Conservation (phyloP, 2,888 invertebrate species). For the Hemicrepidius hirtus region DNA sequence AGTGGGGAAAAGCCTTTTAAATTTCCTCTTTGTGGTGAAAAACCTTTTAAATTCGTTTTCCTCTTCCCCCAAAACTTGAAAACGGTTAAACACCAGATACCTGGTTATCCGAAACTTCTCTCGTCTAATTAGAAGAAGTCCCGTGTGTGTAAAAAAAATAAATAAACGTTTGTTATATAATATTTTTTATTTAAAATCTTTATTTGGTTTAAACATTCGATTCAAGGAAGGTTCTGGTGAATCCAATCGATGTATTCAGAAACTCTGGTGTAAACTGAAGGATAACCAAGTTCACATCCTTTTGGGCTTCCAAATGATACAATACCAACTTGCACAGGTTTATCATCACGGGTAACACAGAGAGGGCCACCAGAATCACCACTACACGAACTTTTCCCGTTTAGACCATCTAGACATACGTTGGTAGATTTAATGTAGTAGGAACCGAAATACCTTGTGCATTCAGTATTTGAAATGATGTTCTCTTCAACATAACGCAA, state of each 20-base stretch:
- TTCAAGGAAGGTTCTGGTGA: constrained; percentile 11
- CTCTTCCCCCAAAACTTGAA: too few species aligned
- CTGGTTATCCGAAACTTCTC: too few species aligned
- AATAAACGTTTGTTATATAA: too few species aligned
- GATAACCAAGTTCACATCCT: constrained; percentile 68
- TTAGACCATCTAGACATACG: constrained; percentile 72
- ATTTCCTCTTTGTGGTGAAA: too few species aligned
- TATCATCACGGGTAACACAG: neutral
- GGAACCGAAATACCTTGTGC: constrained; percentile 70
- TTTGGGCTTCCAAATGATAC: constrained; percentile 65
- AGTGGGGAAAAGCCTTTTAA: too few species aligned
- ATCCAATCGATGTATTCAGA: constrained; percentile 67
- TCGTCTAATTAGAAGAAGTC: too few species aligned
- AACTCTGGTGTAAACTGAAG: constrained; percentile 62
- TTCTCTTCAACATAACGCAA: constrained; percentile 70
- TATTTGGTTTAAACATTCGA: too few species aligned
- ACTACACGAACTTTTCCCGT: constrained; percentile 72
- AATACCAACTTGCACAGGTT: constrained; percentile 61
- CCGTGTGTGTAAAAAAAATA: too few species aligned
- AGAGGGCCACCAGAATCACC: constrained; percentile 71
- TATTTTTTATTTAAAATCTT: too few species aligned
- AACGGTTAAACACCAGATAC: too few species aligned
- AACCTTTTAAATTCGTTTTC: too few species aligned
- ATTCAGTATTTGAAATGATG: constrained; percentile 70
- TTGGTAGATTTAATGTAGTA: constrained; percentile 68